Base-by-base conservation (phyloP, 2,888 invertebrate genomes). In the Eilema depressum region DNA sequence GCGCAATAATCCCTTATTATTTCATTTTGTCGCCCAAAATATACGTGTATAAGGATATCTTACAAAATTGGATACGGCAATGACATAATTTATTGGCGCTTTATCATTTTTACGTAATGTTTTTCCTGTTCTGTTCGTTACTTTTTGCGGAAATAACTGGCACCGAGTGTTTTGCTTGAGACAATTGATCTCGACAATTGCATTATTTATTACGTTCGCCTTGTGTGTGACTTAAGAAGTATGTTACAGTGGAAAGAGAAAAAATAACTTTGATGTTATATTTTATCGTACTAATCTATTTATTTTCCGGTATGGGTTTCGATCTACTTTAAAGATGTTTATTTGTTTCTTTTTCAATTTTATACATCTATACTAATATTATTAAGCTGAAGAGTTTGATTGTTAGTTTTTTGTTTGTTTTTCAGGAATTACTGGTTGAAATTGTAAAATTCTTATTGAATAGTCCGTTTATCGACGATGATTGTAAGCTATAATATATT, bases 91-190 rank as follows among this genome's bases (percentile, higher is more conserved):
- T 86, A 86, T 83, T 82, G 82, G 72, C 75, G 75, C 80, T 86
- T 87, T 87, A 82, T 87, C 84, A 85, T 86, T 81, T 85, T 85
- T 80, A 82, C 83, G 79, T 81, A 81, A 82, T 82, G 71, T 77
- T 69, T 77, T 80, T 82, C 70, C 75, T 78, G 77, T 74, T 79
- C 68, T 79, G 70, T 77, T 77, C 70, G 77, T 81, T 84, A 81
- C 77, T 75, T 76, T 75, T 78, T 76, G 70, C 79, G 78, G 72
- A 80, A 75, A 78, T 76, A 78, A 71, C 65, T 63, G 67, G 64
- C 53, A 70, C 47, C 23, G 26, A 73, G 81, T 74, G 67, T 82
- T 74, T 75, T 74, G 69, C 47, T 63, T 65, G 47, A 66, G 72
- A 77, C 72, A 75, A 80, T 82, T 80, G 82, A 80, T 80, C 72